phyloP scores from a whole-genome alignment of 1,140 invertebrate genomes.

The Heliconius hewitsoni region DNA sequence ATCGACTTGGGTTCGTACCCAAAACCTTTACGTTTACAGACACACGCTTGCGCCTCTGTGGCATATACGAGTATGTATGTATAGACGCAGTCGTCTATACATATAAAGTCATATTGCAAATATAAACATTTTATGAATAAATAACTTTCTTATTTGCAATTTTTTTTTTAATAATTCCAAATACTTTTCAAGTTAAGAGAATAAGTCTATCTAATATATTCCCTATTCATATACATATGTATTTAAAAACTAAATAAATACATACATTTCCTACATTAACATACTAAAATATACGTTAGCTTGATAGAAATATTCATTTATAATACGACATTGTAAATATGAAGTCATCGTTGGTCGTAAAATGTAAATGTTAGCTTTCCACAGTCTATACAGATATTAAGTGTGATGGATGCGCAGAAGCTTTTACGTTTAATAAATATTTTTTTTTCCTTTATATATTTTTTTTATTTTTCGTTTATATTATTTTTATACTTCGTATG shows the following conservation, averaged over 20 bases:
- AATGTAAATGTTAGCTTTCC: conserved; percentile 11
- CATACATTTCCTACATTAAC: neutral
- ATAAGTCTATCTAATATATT: no score
- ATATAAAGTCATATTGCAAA: no score
- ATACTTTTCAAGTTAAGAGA: no score
- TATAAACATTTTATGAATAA: no score
- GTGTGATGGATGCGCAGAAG: conserved; percentile 12
- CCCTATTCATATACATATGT: no score
- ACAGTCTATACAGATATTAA: conserved; percentile 12
- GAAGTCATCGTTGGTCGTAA: conserved; percentile 4
- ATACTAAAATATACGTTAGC: neutral
- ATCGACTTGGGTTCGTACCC: no score
- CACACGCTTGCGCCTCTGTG: no score
- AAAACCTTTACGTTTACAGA: no score
- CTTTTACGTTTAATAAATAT: conserved; percentile 2
- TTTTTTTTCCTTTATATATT: neutral
- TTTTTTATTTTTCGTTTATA: neutral
- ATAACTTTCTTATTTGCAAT: no score
- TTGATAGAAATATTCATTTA: neutral
- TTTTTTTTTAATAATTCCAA: no score
- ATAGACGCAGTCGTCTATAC: no score
- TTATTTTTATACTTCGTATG: neutral
- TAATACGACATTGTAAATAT: conserved; percentile 11
- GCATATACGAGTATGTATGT: no score
- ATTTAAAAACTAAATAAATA: neutral